Evolutionary conservation across 2,113 vertebrate genomes (phyloP).

Genomic region (rat (Rattus norvegicus)): DNA sequence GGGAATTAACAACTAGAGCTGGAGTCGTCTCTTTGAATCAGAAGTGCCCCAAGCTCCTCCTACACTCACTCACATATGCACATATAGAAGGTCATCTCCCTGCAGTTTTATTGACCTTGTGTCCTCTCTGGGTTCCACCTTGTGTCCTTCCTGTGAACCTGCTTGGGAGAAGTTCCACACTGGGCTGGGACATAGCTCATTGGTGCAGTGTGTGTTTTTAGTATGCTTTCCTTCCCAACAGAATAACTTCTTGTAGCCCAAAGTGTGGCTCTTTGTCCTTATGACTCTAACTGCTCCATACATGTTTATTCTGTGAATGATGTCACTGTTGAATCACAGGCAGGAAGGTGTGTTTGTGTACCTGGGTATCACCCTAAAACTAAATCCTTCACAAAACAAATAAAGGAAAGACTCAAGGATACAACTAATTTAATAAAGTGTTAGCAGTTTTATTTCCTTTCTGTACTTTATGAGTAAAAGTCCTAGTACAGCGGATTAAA

Average conservation of each 20-base stretch:
- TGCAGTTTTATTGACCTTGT: not conserved
- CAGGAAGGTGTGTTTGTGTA: not conserved
- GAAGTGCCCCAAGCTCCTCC: not conserved
- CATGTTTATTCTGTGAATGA: not conserved
- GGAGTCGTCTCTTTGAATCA: not conserved
- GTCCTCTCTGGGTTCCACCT: fast-evolving
- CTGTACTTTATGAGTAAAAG: not conserved
- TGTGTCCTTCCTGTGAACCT: not conserved
- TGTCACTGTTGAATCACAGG: not conserved
- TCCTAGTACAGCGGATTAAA: not conserved
- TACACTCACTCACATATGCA: not conserved
- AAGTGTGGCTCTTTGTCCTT: not conserved
- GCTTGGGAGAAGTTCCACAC: not conserved
- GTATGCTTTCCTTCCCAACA: not conserved
- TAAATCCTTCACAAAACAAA: not conserved
- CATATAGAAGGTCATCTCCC: not conserved
- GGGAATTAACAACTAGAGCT: not conserved
- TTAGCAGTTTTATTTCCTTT: not conserved
- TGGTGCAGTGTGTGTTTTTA: not conserved
- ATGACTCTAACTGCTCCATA: fast-evolving
- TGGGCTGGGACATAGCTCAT: not conserved
- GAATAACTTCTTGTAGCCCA: not conserved
- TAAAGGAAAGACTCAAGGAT: not conserved
- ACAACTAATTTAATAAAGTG: not conserved
- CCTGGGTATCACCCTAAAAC: not conserved